Evolutionary conservation across 2,113 vertebrate species (phyloP), one percentile per base, ranked within the genome.

Genomic region (Isichthys henryi): DNA sequence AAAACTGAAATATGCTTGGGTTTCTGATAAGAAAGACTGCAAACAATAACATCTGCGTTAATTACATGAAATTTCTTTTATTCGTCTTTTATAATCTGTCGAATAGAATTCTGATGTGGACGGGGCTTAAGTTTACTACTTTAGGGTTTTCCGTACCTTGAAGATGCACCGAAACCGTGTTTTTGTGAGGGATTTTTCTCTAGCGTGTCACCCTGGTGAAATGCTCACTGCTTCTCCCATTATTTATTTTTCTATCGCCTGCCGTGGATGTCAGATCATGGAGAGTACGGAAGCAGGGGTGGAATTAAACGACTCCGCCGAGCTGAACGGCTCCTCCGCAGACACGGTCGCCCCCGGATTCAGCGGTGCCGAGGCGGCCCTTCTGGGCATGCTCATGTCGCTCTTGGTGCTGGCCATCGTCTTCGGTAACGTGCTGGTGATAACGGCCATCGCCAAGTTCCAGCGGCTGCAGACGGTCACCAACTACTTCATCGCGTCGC

Each of bases 401-500:
- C 10, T 97, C 45, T 96, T 99, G 21, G 97, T 99, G 89, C 91
- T 99, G 92, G 96, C 93, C 90, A 99, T 97, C 77, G 97, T 99
- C 88, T 97, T 99, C 2, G 98, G 98, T 70, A 99, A 99, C 62
- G 94, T 98, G 85, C 93, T 99, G 94, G 98, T 99, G 88, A 99
- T 99, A 90, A 97, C 96, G 0, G 98, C 97, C 90, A 98, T 99
- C 89, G 95, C 97, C 94, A 96, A 95, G 23, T 99, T 98, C 93
- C 96, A 97, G 94, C 95, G 98, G 82, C 96, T 99, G 49, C 98
- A 99, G 95, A 99, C 98, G 0, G 96, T 99, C 94, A 99, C 98
- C 93, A 99, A 99, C 94, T 97, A 96, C 92, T 99, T 99, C 95
- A 99, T 99, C 91, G 97, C 96, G n/a, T 99, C 98, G 0, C 93